These are phyloP conservation scores for Spisula subtruncata DNA, from an alignment of 2,888 invertebrate genomes.

Conservation along the genomic window DNA sequence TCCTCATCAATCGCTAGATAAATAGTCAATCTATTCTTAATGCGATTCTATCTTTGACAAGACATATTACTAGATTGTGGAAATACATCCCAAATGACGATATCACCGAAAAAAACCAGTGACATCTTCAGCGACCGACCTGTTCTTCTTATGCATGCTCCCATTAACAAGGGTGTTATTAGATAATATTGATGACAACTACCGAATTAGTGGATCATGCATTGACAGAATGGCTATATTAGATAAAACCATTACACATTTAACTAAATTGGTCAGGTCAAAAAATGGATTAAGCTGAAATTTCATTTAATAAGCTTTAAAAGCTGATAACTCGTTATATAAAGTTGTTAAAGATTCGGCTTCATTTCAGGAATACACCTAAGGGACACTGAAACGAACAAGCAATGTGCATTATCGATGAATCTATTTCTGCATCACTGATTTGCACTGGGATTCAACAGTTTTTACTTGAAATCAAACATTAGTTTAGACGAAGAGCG, in stretches of 20 bases:
- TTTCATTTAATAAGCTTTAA: too few relatives aligned
- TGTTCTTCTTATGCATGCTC: background rate
- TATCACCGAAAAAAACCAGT: background rate
- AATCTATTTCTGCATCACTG: too few relatives aligned
- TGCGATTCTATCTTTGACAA: conserved; percentile 7
- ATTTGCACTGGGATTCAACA: too few relatives aligned
- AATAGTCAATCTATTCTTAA: background rate
- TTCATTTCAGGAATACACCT: too few relatives aligned
- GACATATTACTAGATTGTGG: background rate
- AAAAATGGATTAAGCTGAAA: background rate
- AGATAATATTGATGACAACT: background rate
- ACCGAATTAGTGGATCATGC: too few relatives aligned
- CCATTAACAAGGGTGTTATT: background rate
- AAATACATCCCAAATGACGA: background rate
- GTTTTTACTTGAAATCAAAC: too few relatives aligned
- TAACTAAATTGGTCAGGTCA: background rate
- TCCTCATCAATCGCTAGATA: background rate
- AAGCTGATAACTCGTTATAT: background rate
- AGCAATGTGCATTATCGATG: too few relatives aligned
- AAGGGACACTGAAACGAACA: too few relatives aligned
- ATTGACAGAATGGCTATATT: background rate
- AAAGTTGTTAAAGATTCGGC: too few relatives aligned
- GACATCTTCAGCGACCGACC: background rate
- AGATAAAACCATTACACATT: background rate
- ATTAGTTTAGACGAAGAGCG: too few relatives aligned